Base-by-base conservation (phyloP, 2,888 invertebrate genomes). In the Altica lythri region DNA sequence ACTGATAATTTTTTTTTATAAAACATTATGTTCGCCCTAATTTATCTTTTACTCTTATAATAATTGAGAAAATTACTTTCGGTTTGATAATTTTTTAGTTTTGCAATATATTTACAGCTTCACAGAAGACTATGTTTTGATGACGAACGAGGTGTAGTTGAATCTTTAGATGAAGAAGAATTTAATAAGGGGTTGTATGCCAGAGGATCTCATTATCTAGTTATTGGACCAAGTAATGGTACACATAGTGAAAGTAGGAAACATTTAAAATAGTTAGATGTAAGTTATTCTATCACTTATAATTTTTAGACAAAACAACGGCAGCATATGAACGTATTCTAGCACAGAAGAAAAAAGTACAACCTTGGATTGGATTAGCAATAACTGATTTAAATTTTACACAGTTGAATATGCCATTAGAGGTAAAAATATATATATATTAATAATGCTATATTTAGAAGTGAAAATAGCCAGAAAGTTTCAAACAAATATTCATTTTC, bases 91-190 rank as follows among this genome's bases (percentile, higher is more conserved):
- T n/a, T n/a, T n/a, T n/a, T n/a, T n/a, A n/a, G n/a, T n/a, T n/a
- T n/a, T n/a, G 29, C 25, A 6, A 34, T 45, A 12, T 10, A 32
- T 9, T 35, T 45, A 25, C 6, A 86, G 86, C 65, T 93, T 1
- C 96, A 97, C 69, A 83, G 97, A 48, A 80, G 96, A 43, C 72
- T 92, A 6, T 69, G 94, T 1, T 80, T 81, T 37, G 97, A 98
- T 66, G 97, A 98, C 71, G 88, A 86, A 0, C 92, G 96, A 65
- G 97, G 96, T 0, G 95, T 97, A 0, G 89, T 82, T 0, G 95
- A 98, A 75, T 85, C 93, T 0, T 74, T 98, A 0, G 90, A 95
- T 69, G 97, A 98, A 76, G 81, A 81, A 0, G 86, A 82, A 0
- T 84, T 77, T 45, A 86, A 84, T 0, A 68, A 72, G 49, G 91